Evolutionary conservation across 2,113 vertebrate genomes (phyloP).

Genomic region (Myxocyprinus asiaticus): DNA sequence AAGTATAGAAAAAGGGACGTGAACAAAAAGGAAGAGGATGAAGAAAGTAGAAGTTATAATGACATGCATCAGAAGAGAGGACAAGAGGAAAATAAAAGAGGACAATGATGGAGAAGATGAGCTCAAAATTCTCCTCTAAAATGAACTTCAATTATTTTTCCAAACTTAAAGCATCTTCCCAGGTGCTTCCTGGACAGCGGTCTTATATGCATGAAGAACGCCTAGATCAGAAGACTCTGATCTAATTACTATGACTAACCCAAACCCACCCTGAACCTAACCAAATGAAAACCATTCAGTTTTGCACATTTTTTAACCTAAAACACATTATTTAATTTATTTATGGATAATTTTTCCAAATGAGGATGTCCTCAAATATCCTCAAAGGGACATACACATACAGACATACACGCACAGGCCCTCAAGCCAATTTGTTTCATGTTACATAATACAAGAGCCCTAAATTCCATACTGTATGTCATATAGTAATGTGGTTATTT

Average conservation of each 20-base stretch:
- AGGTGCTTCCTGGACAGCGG: constrained; percentile 45
- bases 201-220: constrained; percentile 59
- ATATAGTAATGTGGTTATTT: background rate
- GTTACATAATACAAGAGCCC: background rate
- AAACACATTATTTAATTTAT: no score
- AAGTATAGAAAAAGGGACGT: background rate
- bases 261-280: no score
- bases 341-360: no score
- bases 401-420: constrained; percentile 30
- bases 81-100: background rate
- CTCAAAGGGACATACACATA: constrained; percentile 33
- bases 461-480: background rate
- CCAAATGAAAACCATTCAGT: no score
- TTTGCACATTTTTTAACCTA: no score
- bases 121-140: background rate
- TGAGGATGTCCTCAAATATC: no score
- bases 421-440: background rate
- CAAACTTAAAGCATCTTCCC: constrained; percentile 20
- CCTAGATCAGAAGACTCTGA: constrained; percentile 66
- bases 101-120: background rate
- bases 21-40: background rate
- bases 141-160: constrained; percentile 20
- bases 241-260: background rate
- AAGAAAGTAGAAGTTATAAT: constrained; percentile 2
- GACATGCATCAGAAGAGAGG: background rate